Evolutionary conservation across 2,888 invertebrate genomes (phyloP).

Genomic region (Eilema griseolum): DNA sequence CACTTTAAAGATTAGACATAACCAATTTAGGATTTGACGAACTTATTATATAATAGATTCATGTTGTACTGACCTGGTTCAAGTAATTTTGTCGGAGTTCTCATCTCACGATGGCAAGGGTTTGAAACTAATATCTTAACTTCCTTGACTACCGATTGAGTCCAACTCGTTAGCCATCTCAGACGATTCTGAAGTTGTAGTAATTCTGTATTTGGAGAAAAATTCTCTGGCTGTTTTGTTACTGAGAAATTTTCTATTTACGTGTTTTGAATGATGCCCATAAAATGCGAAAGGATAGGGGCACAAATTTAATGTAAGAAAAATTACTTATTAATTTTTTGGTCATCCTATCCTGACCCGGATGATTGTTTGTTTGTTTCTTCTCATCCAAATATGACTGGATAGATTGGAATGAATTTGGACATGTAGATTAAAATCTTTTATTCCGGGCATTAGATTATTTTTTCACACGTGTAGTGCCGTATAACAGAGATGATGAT

Average conservation of each 20-base stretch:
- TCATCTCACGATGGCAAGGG: neutral
- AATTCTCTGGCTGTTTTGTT: neutral
- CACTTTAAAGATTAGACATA: slow-evolving; percentile 4
- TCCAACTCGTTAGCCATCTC: slow-evolving; percentile 6
- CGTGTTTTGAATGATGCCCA: neutral
- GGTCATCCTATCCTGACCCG: neutral
- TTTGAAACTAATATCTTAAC: slow-evolving; percentile 20
- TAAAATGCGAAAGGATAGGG: neutral
- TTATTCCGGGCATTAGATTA: neutral
- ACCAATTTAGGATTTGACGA: slow-evolving; percentile 13
- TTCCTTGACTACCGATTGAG: slow-evolving; percentile 23
- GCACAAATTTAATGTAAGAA: neutral
- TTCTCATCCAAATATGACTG: too few relatives aligned
- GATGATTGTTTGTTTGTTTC: neutral
- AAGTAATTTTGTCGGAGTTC: slow-evolving; percentile 7
- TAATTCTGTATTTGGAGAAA: neutral
- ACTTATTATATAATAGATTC: neutral
- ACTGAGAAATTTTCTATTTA: neutral
- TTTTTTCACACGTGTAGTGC: neutral
- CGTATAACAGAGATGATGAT: too few relatives aligned
- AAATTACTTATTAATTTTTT: neutral
- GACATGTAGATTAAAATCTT: too few relatives aligned
- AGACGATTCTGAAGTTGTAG: neutral
- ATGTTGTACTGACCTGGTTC: neutral
- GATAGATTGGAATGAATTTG: too few relatives aligned